Evolutionary conservation across 2,113 vertebrate species (phyloP).

Genomic region (Chionomys nivalis): DNA sequence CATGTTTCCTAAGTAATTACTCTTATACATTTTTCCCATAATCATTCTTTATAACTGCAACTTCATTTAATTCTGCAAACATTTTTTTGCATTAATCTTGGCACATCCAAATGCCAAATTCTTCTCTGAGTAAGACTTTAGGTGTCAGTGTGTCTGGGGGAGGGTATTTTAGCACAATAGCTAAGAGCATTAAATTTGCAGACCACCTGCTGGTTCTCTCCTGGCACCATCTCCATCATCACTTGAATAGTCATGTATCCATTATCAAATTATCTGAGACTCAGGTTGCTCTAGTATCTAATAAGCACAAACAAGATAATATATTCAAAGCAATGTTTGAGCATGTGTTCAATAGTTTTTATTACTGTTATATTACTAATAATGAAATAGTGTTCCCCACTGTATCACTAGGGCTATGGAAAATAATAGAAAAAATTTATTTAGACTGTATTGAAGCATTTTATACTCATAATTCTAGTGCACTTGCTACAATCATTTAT

Average conservation of each 20-base stretch:
- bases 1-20: neutral
- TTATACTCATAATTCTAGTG: constrained; percentile 1
- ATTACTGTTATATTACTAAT: neutral
- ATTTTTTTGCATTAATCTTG: neutral
- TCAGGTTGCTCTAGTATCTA: constrained; percentile 22
- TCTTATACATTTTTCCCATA: neutral
- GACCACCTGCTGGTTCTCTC: neutral
- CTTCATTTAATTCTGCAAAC: neutral
- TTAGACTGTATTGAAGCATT: constrained; percentile 2
- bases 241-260: neutral
- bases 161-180: neutral
- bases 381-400: neutral
- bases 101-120: neutral
- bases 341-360: neutral
- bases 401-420: neutral
- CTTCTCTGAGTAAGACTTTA: neutral
- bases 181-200: neutral
- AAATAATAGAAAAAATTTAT: constrained; percentile 22
- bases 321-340: neutral
- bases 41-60: neutral
- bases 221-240: neutral
- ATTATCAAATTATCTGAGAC: neutral
- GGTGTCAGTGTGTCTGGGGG: neutral
- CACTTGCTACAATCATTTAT: neutral
- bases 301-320: constrained; percentile 65